Base-by-base conservation (phyloP, 1,140 invertebrate genomes). In the Chironomus striatipennis region DNA sequence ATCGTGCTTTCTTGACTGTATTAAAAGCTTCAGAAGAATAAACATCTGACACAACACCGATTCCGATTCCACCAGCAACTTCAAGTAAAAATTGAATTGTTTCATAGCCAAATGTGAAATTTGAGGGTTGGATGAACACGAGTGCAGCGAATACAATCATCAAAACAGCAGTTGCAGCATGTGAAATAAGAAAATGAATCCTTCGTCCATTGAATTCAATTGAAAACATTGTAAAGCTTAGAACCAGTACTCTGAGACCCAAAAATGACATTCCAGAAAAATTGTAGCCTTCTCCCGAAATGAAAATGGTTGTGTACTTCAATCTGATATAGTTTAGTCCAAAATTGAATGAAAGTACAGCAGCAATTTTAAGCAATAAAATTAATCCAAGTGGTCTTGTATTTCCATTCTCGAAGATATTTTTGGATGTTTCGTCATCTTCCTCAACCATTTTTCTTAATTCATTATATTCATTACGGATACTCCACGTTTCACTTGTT, bases 381-480 rank as follows among this genome's bases (percentile, higher is more conserved):
- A 70, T 70, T 21, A 70, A 70, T 0, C 7, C 18, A 8, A 70
- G 20, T 70, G 65, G 65, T 21, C 65, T 70, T 8, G 18, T 9
- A 21, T 70, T 70, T 3, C 65, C 65, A 70, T 70, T 17, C 6
- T 8, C 20, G 7, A 70, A 18, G 20, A 70, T 20, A 20, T 70
- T 8, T 18, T 18, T 70, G n/a, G 65, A 70, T 20, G 65, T 70
- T 20, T 70, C 15, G n/a, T 70, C 65, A 21, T 70, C 65, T 70
- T 70, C 65, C 10, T 70, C 65, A 70, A 70, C 65, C 65, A 70
- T 70, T 70, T 9, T 21, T 20, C 20, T 70, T 9, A 70, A 20
- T 18, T 70, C 65, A 70, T 70, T 70, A 5, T 20, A 70, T 70
- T 70, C 65, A 70, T 70, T 70, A 18, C 20, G n/a, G 18, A 70